These are phyloP conservation scores for Triplophysa siluroides DNA, from an alignment of 2,113 vertebrate species.

Conservation along the genomic window DNA sequence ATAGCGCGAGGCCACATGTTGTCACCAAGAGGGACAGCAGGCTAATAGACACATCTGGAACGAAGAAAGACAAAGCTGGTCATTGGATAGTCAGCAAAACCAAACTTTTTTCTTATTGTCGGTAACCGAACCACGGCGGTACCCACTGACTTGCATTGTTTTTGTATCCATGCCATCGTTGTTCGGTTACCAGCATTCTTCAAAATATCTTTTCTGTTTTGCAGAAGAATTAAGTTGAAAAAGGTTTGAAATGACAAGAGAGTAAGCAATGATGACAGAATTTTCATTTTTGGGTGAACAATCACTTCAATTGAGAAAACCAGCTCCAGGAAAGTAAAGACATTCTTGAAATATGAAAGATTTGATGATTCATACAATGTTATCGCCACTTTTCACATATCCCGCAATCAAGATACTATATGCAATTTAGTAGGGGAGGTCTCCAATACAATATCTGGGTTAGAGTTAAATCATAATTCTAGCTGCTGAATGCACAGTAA, in stretches of 20 bases:
- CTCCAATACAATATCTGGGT: background rate
- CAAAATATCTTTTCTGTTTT: too few relatives aligned
- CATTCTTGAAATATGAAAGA: background rate
- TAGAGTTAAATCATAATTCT: background rate
- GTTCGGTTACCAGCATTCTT: too few relatives aligned
- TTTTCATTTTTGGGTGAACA: too few relatives aligned
- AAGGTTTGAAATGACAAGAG: too few relatives aligned
- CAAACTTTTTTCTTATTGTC: too few relatives aligned
- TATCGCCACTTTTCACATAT: background rate
- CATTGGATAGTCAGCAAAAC: background rate
- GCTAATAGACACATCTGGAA: slow-evolving; percentile 76
- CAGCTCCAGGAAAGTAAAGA: too few relatives aligned
- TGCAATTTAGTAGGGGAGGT: background rate
- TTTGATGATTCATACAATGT: background rate
- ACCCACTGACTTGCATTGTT: too few relatives aligned
- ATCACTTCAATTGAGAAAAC: too few relatives aligned
- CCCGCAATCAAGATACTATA: background rate
- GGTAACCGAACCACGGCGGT: too few relatives aligned
- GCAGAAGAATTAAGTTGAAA: too few relatives aligned
- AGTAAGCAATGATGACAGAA: too few relatives aligned
- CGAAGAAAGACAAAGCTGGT: background rate
- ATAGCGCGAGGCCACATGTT: slow-evolving; percentile 87
- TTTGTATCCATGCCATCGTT: too few relatives aligned
- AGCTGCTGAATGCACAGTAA: slow-evolving; percentile 2
- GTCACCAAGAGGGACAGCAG: slow-evolving; percentile 78